A percentile compares a stretch with the other conserved stretches of the same genome.
Evolutionary conservation across 1,140 invertebrate species (phyloP).

Genomic region (Contarinia nasturtii): DNA sequence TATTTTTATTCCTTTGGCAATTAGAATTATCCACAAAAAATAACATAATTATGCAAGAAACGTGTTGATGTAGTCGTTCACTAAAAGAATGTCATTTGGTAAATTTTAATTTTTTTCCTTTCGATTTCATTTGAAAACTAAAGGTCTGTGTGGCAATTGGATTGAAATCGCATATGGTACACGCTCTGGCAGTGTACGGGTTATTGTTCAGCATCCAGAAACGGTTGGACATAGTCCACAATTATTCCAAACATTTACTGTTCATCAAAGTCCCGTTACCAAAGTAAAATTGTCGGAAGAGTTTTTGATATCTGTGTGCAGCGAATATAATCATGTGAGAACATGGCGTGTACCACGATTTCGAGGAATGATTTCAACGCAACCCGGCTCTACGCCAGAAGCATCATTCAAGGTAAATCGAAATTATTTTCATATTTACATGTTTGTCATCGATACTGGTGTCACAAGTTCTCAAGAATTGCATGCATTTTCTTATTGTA

Average conservation of each 20-base stretch:
- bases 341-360: constrained; percentile 94
- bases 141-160: constrained; percentile 93
- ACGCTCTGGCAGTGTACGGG: constrained; percentile 79
- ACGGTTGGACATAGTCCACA: constrained; percentile 95
- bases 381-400: constrained; percentile 88
- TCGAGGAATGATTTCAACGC: constrained; percentile 90
- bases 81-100: neutral
- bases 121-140: constrained; percentile 13
- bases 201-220: constrained; percentile 97
- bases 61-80: neutral
- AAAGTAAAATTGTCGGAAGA: constrained; percentile 85
- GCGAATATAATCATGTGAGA: constrained; percentile 93
- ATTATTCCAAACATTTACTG: constrained; percentile 94
- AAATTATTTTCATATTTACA: neutral
- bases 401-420: constrained; percentile 93
- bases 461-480: neutral
- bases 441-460: no score
- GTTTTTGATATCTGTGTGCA: constrained; percentile 91
- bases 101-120: no score
- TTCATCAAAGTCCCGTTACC: constrained; percentile 88
- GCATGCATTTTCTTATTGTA: constrained; percentile 13
- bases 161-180: constrained; percentile 99
- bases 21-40: no score
- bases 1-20: no score
- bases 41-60: no score